Evolutionary conservation across 2,888 invertebrate genomes (phyloP).

Genomic region (Netelia virgata): DNA sequence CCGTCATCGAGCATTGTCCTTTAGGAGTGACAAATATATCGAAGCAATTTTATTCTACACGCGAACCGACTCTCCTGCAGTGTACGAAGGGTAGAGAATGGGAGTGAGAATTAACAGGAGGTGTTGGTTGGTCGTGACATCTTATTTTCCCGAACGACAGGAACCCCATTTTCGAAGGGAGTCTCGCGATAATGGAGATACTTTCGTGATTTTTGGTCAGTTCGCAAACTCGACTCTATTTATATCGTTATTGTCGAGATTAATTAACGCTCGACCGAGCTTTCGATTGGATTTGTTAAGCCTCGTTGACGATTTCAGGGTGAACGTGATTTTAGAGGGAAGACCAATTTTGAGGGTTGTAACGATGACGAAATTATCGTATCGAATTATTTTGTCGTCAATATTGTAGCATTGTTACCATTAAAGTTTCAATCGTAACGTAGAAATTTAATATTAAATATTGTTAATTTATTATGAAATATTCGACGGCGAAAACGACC

Average conservation of each 20-base stretch:
- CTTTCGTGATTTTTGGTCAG: neutral
- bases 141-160: constrained; percentile 57
- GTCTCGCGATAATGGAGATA: neutral
- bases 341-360: too few relatives aligned
- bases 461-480: neutral
- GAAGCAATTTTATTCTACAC: constrained; percentile 39
- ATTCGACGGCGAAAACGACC: neutral
- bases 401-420: too few relatives aligned
- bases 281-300: constrained; percentile 13
- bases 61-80: neutral
- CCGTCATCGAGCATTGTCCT: constrained; percentile 64
- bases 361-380: neutral
- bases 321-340: too few relatives aligned
- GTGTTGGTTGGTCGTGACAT: constrained; percentile 50
- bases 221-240: neutral
- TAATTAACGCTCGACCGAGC: neutral
- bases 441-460: neutral
- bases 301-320: constrained; percentile 1
- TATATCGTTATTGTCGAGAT: constrained; percentile 12
- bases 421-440: neutral
- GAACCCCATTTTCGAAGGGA: neutral
- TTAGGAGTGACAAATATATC: constrained; percentile 66
- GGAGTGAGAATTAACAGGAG: constrained; percentile 21
- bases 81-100: constrained; percentile 10
- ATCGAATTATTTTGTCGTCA: too few relatives aligned